phyloP scores from a whole-genome alignment of 2,888 invertebrate genomes.

The Beris chalybata region DNA sequence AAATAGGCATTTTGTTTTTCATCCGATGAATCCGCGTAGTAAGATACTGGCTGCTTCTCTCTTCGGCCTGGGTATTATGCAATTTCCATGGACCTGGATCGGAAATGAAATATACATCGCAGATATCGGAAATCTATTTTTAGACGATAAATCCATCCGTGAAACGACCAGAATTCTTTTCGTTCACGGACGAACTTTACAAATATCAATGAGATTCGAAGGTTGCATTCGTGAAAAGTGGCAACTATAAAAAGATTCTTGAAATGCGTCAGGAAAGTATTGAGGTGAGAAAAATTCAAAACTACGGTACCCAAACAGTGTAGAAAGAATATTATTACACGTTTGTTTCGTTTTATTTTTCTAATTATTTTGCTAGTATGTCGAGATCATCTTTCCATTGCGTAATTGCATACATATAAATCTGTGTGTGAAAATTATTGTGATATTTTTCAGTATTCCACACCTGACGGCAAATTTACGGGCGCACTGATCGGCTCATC shows the following conservation, averaged over 20 bases:
- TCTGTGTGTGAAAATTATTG: background rate
- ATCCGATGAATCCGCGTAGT: too few species aligned
- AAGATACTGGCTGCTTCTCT: background rate
- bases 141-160: too few species aligned
- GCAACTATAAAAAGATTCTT: slow-evolving; percentile 11
- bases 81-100: slow-evolving; percentile 19
- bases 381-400: background rate
- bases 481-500: slow-evolving; percentile 6
- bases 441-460: background rate
- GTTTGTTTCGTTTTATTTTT: too few species aligned
- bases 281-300: too few species aligned
- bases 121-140: too few species aligned
- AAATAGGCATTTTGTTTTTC: too few species aligned
- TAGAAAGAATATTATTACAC: too few species aligned
- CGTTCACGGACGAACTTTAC: too few species aligned
- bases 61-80: slow-evolving; percentile 14
- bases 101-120: slow-evolving; percentile 7
- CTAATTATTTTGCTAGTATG: too few species aligned
- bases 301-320: too few species aligned
- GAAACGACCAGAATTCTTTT: too few species aligned
- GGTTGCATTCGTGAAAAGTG: slow-evolving; percentile 11
- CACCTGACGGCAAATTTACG: slow-evolving; percentile 16
- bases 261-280: slow-evolving; percentile 5
- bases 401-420: background rate
- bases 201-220: too few species aligned